Percentiles rank a stretch among this genome's conserved stretches.
These are phyloP conservation scores for Taphrorychus bicolor DNA, from an alignment of 2,888 invertebrate species.

Conservation along the genomic window DNA sequence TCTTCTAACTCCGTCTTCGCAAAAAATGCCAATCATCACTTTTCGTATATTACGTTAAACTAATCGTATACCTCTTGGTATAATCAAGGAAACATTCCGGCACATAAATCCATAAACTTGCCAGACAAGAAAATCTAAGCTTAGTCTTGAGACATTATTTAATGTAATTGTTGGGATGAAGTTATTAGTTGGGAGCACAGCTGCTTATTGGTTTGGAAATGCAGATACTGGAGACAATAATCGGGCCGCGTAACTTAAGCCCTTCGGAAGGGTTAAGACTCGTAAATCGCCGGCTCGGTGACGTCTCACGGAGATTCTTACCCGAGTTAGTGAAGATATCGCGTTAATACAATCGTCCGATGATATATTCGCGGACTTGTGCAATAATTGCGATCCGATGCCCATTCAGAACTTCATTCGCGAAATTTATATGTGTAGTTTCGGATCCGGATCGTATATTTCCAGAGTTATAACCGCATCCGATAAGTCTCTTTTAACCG, in stretches of 20 bases:
- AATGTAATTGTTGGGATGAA: conserved; percentile 42
- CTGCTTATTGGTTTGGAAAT: conserved; percentile 56
- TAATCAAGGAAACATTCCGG: conserved; percentile 15
- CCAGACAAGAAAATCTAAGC: conserved; percentile 32
- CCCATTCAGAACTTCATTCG: conserved; percentile 42
- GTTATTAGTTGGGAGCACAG: conserved; percentile 48
- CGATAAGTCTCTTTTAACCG: conserved; percentile 13
- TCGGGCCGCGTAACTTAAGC: conserved; percentile 46
- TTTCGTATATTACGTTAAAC: too few species aligned
- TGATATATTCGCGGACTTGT: conserved; percentile 54
- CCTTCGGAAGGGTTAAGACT: conserved; percentile 53
- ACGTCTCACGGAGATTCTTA: conserved; percentile 54
- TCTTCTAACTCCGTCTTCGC: too few species aligned
- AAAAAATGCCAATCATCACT: too few species aligned
- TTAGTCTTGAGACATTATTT: conserved; percentile 33
- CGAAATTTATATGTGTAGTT: conserved; percentile 42
- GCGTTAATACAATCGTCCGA: conserved; percentile 53
- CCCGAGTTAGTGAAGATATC: conserved; percentile 54
- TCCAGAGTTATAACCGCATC: conserved; percentile 18
- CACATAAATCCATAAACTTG: conserved; percentile 34
- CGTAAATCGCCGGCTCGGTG: conserved; percentile 50
- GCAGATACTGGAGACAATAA: conserved; percentile 49
- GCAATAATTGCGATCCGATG: conserved; percentile 53
- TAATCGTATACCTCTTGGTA: too few species aligned
- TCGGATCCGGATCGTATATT: conserved; percentile 14